Evolutionary conservation across 2,113 vertebrate species (phyloP).

Genomic region (Seriola quinqueradiata): DNA sequence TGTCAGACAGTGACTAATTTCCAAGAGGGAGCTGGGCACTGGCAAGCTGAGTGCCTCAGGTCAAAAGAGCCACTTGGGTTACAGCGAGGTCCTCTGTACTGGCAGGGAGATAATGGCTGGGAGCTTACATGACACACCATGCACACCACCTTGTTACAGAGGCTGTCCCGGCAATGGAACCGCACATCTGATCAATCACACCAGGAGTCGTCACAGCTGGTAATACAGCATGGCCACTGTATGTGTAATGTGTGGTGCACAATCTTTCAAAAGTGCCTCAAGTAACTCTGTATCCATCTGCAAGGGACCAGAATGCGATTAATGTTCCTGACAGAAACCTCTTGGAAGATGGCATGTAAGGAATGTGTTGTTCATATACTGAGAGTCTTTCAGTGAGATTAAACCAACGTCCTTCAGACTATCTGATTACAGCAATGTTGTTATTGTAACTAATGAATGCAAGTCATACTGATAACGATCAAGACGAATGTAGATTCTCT

Average conservation of each 20-base stretch:
- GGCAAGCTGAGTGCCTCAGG: slow-evolving; percentile 65
- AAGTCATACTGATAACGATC: not conserved
- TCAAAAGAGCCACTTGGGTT: slow-evolving; percentile 72
- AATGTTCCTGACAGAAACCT: not conserved
- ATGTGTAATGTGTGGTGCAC: not conserved
- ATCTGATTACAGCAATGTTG: not conserved
- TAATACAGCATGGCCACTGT: slow-evolving; percentile 3
- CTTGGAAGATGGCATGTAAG: not conserved
- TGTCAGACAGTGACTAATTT: slow-evolving; percentile 78
- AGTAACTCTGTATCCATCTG: slow-evolving; percentile 7
- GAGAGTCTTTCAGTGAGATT: not conserved
- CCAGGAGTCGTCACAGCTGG: slow-evolving; percentile 8
- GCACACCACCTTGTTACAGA: slow-evolving; percentile 60
- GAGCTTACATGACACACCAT: slow-evolving; percentile 64
- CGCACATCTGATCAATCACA: slow-evolving; percentile 71
- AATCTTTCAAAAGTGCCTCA: slow-evolving; percentile 6
- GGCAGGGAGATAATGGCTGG: slow-evolving; percentile 71
- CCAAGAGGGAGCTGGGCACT: slow-evolving; percentile 67
- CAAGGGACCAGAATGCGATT: not conserved
- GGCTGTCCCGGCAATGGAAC: slow-evolving; percentile 39
- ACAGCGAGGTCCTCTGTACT: slow-evolving; percentile 65
- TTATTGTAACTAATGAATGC: not conserved
- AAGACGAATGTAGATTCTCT: not conserved
- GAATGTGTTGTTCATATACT: not conserved
- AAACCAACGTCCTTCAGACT: not conserved